These are phyloP conservation scores for Mechanitis messenoides DNA, from an alignment of 2,888 invertebrate genomes.

Conservation along the genomic window DNA sequence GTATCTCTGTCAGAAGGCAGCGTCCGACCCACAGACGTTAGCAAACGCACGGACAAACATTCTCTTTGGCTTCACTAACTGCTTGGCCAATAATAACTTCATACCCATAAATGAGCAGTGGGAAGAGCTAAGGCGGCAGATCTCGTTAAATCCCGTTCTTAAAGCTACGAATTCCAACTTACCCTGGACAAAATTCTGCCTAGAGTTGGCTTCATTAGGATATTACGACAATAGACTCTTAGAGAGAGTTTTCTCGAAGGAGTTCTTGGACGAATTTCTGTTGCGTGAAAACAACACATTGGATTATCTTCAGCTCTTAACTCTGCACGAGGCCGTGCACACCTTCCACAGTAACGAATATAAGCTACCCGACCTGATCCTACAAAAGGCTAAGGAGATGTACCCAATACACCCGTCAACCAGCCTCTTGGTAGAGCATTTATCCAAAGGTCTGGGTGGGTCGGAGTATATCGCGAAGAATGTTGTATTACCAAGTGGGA, in stretches of 20 bases:
- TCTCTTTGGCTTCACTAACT: constrained; percentile 70
- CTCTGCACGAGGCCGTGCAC: constrained; percentile 75
- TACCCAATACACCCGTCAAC: constrained; percentile 49
- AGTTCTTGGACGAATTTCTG: constrained; percentile 62
- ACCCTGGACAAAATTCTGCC: constrained; percentile 73
- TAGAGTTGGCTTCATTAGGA: constrained; percentile 77
- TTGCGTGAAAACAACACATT: constrained; percentile 51
- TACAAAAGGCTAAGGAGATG: constrained; percentile 50
- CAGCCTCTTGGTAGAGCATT: constrained; percentile 60
- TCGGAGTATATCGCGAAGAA: constrained; percentile 71
- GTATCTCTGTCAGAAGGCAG: constrained; percentile 70
- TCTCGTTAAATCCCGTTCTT: constrained; percentile 58
- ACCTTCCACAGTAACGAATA: constrained; percentile 59
- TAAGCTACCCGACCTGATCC: constrained; percentile 52
- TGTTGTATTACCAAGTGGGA: constrained; percentile 72
- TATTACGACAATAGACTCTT: constrained; percentile 75
- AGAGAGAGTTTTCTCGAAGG: constrained; percentile 65
- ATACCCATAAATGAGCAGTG: constrained; percentile 72
- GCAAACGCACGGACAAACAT: constrained; percentile 54
- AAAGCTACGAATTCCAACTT: constrained; percentile 53
- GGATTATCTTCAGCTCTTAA: constrained; percentile 69
- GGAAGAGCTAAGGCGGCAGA: constrained; percentile 61
- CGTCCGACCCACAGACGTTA: constrained; percentile 54
- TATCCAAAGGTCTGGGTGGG: constrained; percentile 77
- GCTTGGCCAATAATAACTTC: constrained; percentile 78